Conservation (phyloP, 2,113 vertebrate genomes). For the Asarcornis scutulata region DNA sequence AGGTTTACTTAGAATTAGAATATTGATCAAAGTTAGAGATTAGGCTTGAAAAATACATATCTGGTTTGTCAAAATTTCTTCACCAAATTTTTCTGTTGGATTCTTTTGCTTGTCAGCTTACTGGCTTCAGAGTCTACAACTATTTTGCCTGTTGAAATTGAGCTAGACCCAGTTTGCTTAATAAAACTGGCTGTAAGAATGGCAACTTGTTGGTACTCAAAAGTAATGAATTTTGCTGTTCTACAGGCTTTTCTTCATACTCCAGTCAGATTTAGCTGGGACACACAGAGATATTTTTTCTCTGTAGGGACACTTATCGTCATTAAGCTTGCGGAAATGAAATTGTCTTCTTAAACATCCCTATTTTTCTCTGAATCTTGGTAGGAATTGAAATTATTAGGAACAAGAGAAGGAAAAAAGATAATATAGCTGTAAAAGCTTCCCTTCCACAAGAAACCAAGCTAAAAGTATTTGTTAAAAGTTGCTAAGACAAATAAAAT, state of each 20-base stretch:
- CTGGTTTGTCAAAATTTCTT: background rate
- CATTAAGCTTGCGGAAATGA: background rate
- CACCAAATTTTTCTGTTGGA: background rate
- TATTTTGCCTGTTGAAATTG: rapidly evolving
- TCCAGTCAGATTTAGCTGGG: background rate
- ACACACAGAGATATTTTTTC: background rate
- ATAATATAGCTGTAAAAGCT: background rate
- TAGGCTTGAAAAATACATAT: background rate
- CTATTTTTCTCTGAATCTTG: background rate
- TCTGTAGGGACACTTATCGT: background rate
- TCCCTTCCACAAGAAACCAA: background rate
- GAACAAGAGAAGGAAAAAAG: background rate
- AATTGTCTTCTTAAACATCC: background rate
- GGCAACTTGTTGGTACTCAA: background rate
- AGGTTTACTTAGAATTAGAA: background rate
- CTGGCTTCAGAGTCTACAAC: background rate
- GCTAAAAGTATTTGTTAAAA: background rate
- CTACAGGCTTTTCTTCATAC: background rate
- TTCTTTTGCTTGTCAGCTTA: rapidly evolving
- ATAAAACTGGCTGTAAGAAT: background rate
- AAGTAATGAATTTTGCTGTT: background rate
- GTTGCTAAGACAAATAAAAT: background rate
- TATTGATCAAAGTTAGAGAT: background rate
- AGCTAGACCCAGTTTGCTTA: background rate
- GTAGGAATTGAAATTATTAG: background rate